phyloP scores from a whole-genome alignment of 2,888 invertebrate genomes.

The Calliopum simillimum region DNA sequence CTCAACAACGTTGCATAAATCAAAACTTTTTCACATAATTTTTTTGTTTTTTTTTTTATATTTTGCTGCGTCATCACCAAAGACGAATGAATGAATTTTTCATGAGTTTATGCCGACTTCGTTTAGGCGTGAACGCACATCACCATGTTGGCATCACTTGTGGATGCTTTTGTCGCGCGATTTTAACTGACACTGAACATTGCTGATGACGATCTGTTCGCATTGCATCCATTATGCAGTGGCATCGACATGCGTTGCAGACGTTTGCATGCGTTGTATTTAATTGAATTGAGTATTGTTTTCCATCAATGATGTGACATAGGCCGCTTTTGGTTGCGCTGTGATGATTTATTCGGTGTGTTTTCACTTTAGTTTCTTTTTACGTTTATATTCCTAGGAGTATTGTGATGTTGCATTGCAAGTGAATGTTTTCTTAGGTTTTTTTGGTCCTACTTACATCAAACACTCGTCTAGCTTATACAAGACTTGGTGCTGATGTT shows the following conservation, averaged over 20 bases:
- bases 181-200: not conserved
- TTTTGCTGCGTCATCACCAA: not conserved
- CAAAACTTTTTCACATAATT: not conserved
- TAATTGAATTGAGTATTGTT: constrained; percentile 23
- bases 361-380: no score
- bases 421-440: no score
- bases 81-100: constrained; percentile 28
- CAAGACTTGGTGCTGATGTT: no score
- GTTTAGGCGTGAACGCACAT: constrained; percentile 14
- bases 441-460: no score
- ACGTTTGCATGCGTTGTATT: constrained; percentile 3
- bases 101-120: constrained; percentile 31
- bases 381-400: no score
- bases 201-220: not conserved
- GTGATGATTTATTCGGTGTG: no score
- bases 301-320: not conserved
- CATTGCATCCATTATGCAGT: not conserved
- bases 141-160: no score
- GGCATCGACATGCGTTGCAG: not conserved
- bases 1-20: constrained; percentile 9
- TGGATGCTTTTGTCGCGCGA: not conserved
- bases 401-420: no score
- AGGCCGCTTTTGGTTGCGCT: no score
- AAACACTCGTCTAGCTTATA: no score
- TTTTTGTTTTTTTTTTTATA: not conserved